Conservation (phyloP, 1,140 invertebrate genomes). For the Aphidius ervi region DNA sequence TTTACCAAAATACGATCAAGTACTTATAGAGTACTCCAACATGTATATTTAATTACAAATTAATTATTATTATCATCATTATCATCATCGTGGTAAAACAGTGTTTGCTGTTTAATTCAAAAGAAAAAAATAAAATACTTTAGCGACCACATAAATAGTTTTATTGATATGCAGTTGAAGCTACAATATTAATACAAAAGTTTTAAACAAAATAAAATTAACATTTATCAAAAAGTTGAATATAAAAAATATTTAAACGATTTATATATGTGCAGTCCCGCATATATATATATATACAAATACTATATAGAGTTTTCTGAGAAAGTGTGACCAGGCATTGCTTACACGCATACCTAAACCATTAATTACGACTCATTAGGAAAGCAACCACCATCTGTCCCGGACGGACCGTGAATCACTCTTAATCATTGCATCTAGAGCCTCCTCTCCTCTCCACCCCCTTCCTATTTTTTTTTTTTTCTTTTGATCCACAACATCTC, state of each 20-base stretch:
- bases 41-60: too few relatives aligned
- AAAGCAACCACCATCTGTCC: constrained; percentile 51
- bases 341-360: constrained; percentile 42
- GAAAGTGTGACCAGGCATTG: constrained; percentile 35
- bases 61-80: too few relatives aligned
- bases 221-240: too few relatives aligned
- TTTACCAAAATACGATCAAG: too few relatives aligned
- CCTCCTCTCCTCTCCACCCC: constrained; percentile 18
- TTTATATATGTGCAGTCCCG: not conserved
- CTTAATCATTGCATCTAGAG: constrained; percentile 52
- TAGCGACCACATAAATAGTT: too few relatives aligned
- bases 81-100: too few relatives aligned
- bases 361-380: constrained; percentile 53
- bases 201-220: too few relatives aligned
- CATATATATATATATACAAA: too few relatives aligned
- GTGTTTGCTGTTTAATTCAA: too few relatives aligned
- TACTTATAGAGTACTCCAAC: too few relatives aligned
- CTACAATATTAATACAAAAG: not conserved
- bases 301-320: constrained; percentile 22
- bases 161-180: too few relatives aligned
- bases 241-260: not conserved
- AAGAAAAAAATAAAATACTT: too few relatives aligned
- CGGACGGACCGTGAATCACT: constrained; percentile 49
- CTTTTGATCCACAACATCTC: not conserved
- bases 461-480: constrained; percentile 10